A percentile compares a stretch with the other conserved stretches of the same genome.
Conservation (phyloP, 2,113 vertebrate species). For the Meleagris gallopavo region DNA sequence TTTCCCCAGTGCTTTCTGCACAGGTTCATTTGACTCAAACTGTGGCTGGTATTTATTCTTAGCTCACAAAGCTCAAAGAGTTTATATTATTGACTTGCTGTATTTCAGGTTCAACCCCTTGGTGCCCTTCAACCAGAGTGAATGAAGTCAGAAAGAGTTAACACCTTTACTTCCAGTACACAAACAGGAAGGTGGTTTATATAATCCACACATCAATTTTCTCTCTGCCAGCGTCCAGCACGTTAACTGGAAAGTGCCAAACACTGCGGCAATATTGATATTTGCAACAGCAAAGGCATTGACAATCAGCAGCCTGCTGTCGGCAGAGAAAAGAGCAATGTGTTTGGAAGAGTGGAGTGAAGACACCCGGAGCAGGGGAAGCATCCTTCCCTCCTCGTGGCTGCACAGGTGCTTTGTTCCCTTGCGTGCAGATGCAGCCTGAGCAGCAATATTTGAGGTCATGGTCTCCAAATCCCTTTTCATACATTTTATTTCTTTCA, state of each 20-base stretch:
- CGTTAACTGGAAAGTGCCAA: not conserved
- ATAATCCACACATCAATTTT: not conserved
- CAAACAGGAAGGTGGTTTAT: not conserved
- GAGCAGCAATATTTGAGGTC: rapidly evolving
- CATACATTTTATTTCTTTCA: rapidly evolving
- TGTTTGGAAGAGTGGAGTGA: not conserved
- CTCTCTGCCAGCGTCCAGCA: not conserved
- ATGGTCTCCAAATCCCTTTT: not conserved
- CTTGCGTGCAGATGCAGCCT: rapidly evolving
- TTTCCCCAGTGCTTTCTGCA: conserved; percentile 19
- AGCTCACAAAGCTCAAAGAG: conserved; percentile 43
- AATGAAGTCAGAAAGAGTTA: conserved; percentile 41
- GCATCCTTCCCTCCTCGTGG: not conserved
- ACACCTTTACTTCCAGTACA: conserved; percentile 17
- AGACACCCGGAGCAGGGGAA: not conserved
- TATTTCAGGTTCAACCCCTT: conserved; percentile 13
- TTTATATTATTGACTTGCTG: conserved; percentile 68
- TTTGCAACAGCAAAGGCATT: not conserved
- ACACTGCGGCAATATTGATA: conserved; percentile 15
- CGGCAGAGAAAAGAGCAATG: rapidly evolving
- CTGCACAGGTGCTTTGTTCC: rapidly evolving
- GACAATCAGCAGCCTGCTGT: not conserved
- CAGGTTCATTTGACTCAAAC: conserved; percentile 15
- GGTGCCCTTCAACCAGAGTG: not conserved
- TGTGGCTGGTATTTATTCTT: conserved; percentile 55